Evolutionary conservation across 2,888 invertebrate species (phyloP).

Genomic region (Alsophila aescularia): DNA sequence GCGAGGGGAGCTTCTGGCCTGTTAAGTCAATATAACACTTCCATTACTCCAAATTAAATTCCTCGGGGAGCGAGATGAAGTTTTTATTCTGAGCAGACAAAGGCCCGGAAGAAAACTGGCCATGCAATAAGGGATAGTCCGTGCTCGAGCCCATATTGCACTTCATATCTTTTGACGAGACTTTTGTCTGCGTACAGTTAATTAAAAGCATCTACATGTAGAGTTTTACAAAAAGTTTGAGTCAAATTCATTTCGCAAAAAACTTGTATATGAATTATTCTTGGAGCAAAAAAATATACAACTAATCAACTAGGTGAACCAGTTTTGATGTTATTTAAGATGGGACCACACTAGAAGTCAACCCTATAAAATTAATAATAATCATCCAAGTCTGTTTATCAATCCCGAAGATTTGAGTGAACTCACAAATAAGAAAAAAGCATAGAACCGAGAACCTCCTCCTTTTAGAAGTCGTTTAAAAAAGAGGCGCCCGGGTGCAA

Average conservation of each 20-base stretch:
- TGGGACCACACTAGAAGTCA: no score
- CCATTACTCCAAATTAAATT: conserved; percentile 85
- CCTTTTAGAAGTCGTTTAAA: no score
- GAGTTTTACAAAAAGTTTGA: neutral
- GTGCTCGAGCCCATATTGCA: conserved; percentile 40
- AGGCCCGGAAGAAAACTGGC: conserved; percentile 65
- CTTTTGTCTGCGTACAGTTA: conserved; percentile 13
- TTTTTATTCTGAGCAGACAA: conserved; percentile 79
- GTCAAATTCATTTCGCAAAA: conserved; percentile 7
- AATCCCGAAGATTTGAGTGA: no score
- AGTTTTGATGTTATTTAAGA: no score
- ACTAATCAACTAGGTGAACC: no score
- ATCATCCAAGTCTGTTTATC: no score
- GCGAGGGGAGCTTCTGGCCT: conserved; percentile 81
- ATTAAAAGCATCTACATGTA: conserved; percentile 1
- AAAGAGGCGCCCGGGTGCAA: conserved; percentile 18
- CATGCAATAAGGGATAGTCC: conserved; percentile 51
- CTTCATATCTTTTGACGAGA: conserved; percentile 42
- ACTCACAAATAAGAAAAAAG: no score
- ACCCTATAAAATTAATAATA: no score
- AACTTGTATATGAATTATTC: conserved; percentile 6
- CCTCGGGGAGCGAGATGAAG: conserved; percentile 82
- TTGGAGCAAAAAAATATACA: no score
- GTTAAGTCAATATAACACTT: conserved; percentile 85
- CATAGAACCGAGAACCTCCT: no score